Base-by-base conservation (phyloP, 2,797 vertebrate species). In the Acanthurus tractus region DNA sequence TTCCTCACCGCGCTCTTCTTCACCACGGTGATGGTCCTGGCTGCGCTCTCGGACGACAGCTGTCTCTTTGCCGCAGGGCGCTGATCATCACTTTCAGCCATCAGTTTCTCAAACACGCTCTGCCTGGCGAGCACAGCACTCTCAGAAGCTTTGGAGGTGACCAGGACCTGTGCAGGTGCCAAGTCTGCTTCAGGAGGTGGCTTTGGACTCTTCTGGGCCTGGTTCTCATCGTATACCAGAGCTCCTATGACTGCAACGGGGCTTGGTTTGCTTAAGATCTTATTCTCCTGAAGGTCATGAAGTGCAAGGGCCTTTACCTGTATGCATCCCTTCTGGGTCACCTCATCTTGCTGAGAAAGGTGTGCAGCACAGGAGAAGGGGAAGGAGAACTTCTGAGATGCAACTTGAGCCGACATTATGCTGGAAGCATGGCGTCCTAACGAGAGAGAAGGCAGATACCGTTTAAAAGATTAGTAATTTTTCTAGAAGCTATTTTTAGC, bases 1-100 rank as follows among this genome's bases (percentile, higher is more conserved):
- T 89, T 89, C 79, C 88, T 92, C 83, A 94, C 85, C 0, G 93
- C 86, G n/a, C 94, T 94, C 85, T 94, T 96, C 91, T 95, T 96
- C 88, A 94, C 93, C 74, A 84, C 91, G 0, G 89, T 89, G 70
- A 93, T 87, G 72, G 91, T 91, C 67, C 91, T 85, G 29, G 94
- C 89, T 0, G 93, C 90, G 0, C 95, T 95, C 88, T 96, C 95
- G 0, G 90, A 92, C 0, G 94, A 95, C 76, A 95, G 93, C 90
- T 96, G 95, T 6, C 94, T 92, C 86, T 96, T 96, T 0, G 95
- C 86, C 3, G 80, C 87, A 0, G 94, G 93, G 3, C 94, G 94
- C 59, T 94, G 92, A 34, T 94, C 94, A 55, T 95, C 94, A 0
- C 78, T 78, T 57, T 94, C 93, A 0, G 22, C 87, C 6, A 48